A percentile compares a stretch with the other conserved stretches of the same genome.
phyloP scores from a whole-genome alignment of 2,888 invertebrate genomes.

The Amiota mariae region DNA sequence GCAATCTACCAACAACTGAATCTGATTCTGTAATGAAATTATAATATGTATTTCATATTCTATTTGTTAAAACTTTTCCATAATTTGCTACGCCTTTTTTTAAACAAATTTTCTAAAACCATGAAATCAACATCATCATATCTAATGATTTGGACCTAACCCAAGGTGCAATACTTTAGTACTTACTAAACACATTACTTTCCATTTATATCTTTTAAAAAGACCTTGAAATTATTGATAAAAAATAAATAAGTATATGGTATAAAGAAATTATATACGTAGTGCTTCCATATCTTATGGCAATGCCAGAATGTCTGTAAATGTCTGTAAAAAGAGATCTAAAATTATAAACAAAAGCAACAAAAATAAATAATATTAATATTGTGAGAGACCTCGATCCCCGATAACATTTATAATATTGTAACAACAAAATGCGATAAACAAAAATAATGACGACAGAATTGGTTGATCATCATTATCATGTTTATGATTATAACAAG shows the following conservation, averaged over 20 bases:
- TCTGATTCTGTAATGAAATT: no score
- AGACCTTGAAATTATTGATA: slow-evolving; percentile 5
- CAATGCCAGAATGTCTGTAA: slow-evolving; percentile 1
- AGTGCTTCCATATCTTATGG: not conserved
- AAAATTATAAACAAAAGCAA: slow-evolving; percentile 1
- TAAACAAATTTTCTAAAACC: no score
- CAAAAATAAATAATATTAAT: slow-evolving; percentile 6
- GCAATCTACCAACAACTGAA: no score
- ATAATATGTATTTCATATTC: no score
- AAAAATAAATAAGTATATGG: not conserved
- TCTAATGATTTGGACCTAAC: no score
- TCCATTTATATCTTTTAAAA: not conserved
- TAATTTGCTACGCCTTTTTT: no score
- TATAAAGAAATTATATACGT: not conserved
- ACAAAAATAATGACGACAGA: slow-evolving; percentile 34
- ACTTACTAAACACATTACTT: no score
- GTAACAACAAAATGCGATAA: slow-evolving; percentile 32
- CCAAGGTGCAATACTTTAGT: no score
- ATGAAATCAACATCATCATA: no score
- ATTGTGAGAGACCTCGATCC: no score
- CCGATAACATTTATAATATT: slow-evolving; percentile 33
- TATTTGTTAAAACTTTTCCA: no score
- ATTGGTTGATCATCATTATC: no score
- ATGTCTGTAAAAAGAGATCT: slow-evolving; percentile 24
- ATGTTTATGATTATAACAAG: not conserved